These are phyloP conservation scores for Papilio helenus DNA, from an alignment of 1,140 invertebrate genomes.

Conservation along the genomic window DNA sequence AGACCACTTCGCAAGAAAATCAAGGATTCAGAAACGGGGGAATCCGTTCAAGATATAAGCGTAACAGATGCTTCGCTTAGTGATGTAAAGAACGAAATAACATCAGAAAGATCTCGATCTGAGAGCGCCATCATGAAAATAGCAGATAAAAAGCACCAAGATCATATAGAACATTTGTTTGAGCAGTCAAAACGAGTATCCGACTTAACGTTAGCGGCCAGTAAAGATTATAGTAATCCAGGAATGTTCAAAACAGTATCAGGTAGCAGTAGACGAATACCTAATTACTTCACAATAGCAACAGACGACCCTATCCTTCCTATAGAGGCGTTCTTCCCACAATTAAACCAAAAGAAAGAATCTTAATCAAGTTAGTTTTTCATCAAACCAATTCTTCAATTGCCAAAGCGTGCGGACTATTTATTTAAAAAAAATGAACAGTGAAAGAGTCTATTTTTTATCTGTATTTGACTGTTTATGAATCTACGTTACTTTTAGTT, in stretches of 20 bases:
- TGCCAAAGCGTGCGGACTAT: constrained; percentile 69
- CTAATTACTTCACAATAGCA: constrained; percentile 85
- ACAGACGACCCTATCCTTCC: constrained; percentile 86
- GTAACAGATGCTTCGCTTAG: constrained; percentile 65
- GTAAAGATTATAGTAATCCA: constrained; percentile 84
- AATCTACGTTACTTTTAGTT: constrained; percentile 4
- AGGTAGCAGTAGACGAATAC: constrained; percentile 81
- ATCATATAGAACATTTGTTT: constrained; percentile 69
- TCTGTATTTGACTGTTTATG: background rate
- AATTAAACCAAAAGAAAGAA: constrained; percentile 84
- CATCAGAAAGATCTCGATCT: constrained; percentile 77
- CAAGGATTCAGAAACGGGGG: constrained; percentile 69
- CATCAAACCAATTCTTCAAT: constrained; percentile 67
- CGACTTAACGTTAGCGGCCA: constrained; percentile 83
- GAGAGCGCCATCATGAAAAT: constrained; percentile 84
- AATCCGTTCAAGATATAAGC: constrained; percentile 70
- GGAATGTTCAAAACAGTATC: constrained; percentile 83
- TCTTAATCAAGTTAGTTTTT: constrained; percentile 64
- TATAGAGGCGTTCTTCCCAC: constrained; percentile 86
- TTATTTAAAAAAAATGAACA: constrained; percentile 28
- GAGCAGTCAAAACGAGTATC: constrained; percentile 84
- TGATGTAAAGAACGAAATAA: constrained; percentile 68
- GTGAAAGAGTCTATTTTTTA: constrained; percentile 20
- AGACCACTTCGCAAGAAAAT: constrained; percentile 71
- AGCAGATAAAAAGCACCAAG: constrained; percentile 76